Evolutionary conservation across 1,140 invertebrate genomes (phyloP), one percentile per base, ranked within the genome.

Genomic region (Hylaeus anthracinus): DNA sequence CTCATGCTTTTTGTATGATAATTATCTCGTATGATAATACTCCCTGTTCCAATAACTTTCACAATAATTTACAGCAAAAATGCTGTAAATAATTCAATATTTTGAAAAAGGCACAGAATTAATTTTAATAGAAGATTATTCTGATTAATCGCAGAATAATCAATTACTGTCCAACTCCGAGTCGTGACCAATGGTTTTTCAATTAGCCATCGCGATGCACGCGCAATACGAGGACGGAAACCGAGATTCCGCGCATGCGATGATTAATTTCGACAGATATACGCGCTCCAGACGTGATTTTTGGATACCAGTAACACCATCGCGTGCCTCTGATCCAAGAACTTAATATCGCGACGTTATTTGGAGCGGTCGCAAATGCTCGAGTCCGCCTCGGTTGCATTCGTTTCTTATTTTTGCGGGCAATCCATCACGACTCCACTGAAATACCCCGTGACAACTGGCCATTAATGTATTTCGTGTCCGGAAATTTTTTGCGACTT

Each of bases 291-390:
- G 78, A 60, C 53, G 15, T 9, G 15, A 84, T 65, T 73, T 26
- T 78, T 70, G 14, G 66, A 73, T 69, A 61, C 51, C 43, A 3
- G 60, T 41, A 81, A 77, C 55, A 58, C 41, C 63, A 61, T 79
- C 10, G 51, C 72, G 64, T 72, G 75, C 58, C 51, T 65, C 43
- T 53, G 55, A 75, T 81, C 78, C 75, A 51, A 83, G 66, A 85
- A 60, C n/a, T 80, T 58, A 72, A 48, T 85, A 67, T 75, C 77
- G 48, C 55, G 78, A 85, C 51, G 67, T 80, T 75, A 55, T 64
- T 77, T 85, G 76, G 83, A 84, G 45, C 56, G 65, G 75, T 83
- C 79, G 79, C 83, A 85, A 83, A 60, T 79, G 26, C 48, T 55
- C 48, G 39, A 37, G 61, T 43, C 39, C 41, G 14, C 5, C 15